Conservation (phyloP, 2,888 invertebrate species). For the Dendrolimus houi region DNA sequence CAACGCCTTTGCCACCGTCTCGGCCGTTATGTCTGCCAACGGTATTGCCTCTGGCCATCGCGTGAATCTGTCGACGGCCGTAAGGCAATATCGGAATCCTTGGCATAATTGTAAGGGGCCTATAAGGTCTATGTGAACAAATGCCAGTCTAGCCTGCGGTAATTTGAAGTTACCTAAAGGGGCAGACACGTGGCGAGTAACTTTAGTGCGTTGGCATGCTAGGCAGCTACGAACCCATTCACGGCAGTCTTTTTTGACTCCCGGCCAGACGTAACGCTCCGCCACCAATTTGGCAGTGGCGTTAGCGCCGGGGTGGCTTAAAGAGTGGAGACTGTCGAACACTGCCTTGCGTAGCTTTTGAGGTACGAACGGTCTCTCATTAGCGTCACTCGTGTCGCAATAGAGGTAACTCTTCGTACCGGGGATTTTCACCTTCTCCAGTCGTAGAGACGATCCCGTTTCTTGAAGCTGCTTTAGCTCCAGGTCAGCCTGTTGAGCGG, state of each 20-base stretch:
- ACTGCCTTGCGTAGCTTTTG: constrained; percentile 7
- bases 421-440: constrained; percentile 9
- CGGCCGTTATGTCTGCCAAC: neutral
- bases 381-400: constrained; percentile 13
- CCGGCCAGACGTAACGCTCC: constrained; percentile 25
- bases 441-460: constrained; percentile 6
- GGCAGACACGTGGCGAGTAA: constrained; percentile 20
- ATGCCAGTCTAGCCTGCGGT: constrained; percentile 7
- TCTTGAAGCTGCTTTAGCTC: constrained; percentile 11
- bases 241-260: constrained; percentile 25
- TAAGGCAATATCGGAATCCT: constrained; percentile 15
- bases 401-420: constrained; percentile 6
- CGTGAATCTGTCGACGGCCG: constrained; percentile 17
- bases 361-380: constrained; percentile 14
- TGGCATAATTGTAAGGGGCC: constrained; percentile 11
- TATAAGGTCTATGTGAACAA: constrained; percentile 12
- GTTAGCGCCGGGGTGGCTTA: constrained; percentile 16
- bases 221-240: constrained; percentile 18
- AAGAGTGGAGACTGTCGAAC: constrained; percentile 15
- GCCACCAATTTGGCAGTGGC: constrained; percentile 19
- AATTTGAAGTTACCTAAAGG: constrained; percentile 9
- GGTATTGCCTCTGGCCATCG: constrained; percentile 42
- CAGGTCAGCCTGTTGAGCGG: constrained; percentile 10
- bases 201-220: constrained; percentile 29
- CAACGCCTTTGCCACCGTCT: constrained; percentile 1